Percentiles rank a stretch among this genome's conserved stretches.
These are phyloP conservation scores for Watsonalla cultraria DNA, from an alignment of 2,888 invertebrate species.

Conservation along the genomic window DNA sequence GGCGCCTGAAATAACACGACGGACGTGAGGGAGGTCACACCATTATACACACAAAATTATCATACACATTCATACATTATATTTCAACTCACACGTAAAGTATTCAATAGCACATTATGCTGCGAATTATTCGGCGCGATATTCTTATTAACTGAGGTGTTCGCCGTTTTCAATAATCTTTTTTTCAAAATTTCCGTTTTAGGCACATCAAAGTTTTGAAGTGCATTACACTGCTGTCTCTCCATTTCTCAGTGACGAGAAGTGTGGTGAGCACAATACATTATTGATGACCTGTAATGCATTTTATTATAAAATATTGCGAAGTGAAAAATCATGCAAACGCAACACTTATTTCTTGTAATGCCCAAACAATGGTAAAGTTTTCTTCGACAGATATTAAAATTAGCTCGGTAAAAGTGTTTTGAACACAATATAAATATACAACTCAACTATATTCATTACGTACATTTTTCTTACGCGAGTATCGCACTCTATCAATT, in stretches of 20 bases:
- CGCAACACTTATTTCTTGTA: constrained; percentile 29
- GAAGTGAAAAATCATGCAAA: constrained; percentile 47
- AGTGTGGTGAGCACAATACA: constrained; percentile 53
- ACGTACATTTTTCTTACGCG: constrained; percentile 55
- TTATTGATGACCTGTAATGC: constrained; percentile 63
- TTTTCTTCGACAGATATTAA: constrained; percentile 15
- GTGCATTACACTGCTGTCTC: constrained; percentile 70
- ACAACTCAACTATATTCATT: constrained; percentile 21
- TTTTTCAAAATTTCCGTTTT: constrained; percentile 75
- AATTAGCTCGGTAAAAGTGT: constrained; percentile 6
- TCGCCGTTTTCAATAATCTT: constrained; percentile 67
- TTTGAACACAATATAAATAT: constrained; percentile 1
- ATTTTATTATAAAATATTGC: constrained; percentile 67
- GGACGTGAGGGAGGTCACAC: constrained; percentile 45
- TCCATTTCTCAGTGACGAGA: constrained; percentile 67
- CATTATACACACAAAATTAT: constrained; percentile 13
- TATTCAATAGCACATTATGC: constrained; percentile 69
- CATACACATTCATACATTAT: constrained; percentile 15
- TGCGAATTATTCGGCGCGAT: constrained; percentile 54
- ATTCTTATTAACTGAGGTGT: constrained; percentile 46
- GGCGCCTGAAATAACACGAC: constrained; percentile 65
- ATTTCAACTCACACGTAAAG: constrained; percentile 64
- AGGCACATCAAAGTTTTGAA: constrained; percentile 75
- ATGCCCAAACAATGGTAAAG: constrained; percentile 28
- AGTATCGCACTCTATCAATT: constrained; percentile 68